Conservation (phyloP, 2,113 vertebrate species). For the Struthio camelus region DNA sequence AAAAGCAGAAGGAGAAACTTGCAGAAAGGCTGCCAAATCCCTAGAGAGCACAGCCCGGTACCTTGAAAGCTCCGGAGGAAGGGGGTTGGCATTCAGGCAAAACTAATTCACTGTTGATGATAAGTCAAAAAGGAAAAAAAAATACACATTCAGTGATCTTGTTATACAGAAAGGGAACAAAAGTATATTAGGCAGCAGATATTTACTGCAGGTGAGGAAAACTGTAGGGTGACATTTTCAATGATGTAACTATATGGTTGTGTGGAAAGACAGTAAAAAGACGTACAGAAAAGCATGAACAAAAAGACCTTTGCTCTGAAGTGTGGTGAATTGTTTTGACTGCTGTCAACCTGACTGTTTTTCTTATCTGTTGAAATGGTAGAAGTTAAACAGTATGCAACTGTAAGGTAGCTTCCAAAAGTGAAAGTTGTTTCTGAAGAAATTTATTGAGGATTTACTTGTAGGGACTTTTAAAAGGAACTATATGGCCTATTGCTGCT, state of each 20-base stretch:
- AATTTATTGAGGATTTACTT: neutral
- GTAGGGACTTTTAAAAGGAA: neutral
- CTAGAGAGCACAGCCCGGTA: neutral
- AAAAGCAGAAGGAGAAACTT: neutral
- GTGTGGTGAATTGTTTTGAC: neutral
- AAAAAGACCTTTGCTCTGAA: neutral
- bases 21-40: neutral
- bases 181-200: neutral
- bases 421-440: neutral
- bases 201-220: neutral
- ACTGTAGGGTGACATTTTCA: neutral
- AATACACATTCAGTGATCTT: neutral
- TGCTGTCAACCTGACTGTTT: fast-evolving
- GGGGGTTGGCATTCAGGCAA: too few species aligned
- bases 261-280: neutral
- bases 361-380: neutral
- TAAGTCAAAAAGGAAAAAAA: neutral
- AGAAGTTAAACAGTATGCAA: neutral
- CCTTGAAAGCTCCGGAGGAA: neutral
- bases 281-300: neutral
- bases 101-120: neutral
- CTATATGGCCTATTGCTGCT: neutral
- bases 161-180: neutral
- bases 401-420: neutral
- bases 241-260: neutral